Evolutionary conservation across 2,797 vertebrate genomes (phyloP).

Genomic region (Acanthurus lineatus): DNA sequence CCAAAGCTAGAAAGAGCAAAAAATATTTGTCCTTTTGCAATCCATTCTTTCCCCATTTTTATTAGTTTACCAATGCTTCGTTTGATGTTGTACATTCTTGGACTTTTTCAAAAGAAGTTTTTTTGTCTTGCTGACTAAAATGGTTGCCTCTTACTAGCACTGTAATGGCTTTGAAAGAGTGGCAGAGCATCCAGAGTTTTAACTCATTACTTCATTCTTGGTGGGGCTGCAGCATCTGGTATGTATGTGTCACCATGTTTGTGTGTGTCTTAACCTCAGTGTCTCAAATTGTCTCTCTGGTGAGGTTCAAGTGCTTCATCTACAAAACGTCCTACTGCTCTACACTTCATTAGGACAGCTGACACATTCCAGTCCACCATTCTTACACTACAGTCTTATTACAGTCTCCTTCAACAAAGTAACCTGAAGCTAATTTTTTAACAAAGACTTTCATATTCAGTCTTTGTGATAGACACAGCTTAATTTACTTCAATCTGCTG

Average conservation of each 20-base stretch:
- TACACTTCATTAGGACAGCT: conserved; percentile 15
- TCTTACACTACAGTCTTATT: not conserved
- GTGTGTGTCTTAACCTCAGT: conserved; percentile 24
- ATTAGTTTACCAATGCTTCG: no score
- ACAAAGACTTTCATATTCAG: not conserved
- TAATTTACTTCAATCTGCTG: not conserved
- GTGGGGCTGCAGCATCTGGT: conserved; percentile 46
- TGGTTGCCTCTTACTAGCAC: not conserved
- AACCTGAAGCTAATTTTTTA: not conserved
- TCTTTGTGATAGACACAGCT: not conserved
- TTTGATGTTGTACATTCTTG: not conserved
- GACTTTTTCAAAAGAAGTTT: not conserved
- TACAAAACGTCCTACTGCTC: conserved; percentile 24
- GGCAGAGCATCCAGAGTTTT: conserved; percentile 18
- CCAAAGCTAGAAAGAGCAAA: not conserved
- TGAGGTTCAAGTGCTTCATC: not conserved
- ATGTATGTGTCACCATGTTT: conserved; percentile 54
- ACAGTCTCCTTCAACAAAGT: not conserved
- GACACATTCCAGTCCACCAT: conserved; percentile 34
- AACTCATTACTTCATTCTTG: conserved; percentile 1
- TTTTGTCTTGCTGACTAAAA: not conserved
- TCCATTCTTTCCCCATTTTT: not conserved
- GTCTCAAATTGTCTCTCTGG: conserved; percentile 4
- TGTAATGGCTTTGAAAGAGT: not conserved
- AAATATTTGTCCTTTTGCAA: not conserved